Base-by-base conservation (phyloP, 2,797 vertebrate genomes). In the Intellagama lesueurii region DNA sequence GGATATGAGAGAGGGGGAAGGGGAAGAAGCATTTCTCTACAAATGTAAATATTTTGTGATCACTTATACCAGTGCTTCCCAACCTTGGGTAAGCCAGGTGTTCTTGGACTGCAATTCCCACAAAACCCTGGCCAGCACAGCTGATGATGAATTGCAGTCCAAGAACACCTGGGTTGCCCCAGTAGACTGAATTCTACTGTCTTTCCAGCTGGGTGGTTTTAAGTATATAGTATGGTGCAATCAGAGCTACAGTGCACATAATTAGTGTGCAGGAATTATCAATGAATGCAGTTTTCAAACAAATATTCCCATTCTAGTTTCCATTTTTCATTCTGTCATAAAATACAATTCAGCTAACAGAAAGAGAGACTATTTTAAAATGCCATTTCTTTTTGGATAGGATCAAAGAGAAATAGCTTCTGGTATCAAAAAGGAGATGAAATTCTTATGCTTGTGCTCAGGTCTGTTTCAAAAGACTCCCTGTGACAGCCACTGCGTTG, bases 381-480 rank as follows among this genome's bases (percentile, higher is more conserved):
- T 52, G 79, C 0, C 35, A 87, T 94, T 95, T 92, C 66, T 90
- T 28, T 88, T 83, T 66, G 91, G 70, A 24, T 7, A 79, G 91
- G 81, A 91, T 90, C 90, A 91, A 92, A 93, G 93, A 89, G 16
- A 70, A 83, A 84, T 91, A 94, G 89, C 60, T 89, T 87, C 11
- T 85, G 88, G 4, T 86, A 78, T 92, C 60, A 64, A 64, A 64
- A 64, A 64, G 19, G 60, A 72, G 32, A 35, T n/a, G 56, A 14
- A 52, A 14, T 85, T n/a, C 32, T 85, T 72, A 52, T 73, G 52
- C 35, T 32, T 86, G 82, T 92, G 70, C 49, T 93, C 78, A 81
- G 91, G 92, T 90, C 1, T 5, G 75, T 92, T 95, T 94, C 84
- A 91, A 90, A 95, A 91, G 91, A 91, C 91, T 93, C 28, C 32